Evolutionary conservation across 2,797 vertebrate species (phyloP).

Genomic region (Ctenosaura bakeri): DNA sequence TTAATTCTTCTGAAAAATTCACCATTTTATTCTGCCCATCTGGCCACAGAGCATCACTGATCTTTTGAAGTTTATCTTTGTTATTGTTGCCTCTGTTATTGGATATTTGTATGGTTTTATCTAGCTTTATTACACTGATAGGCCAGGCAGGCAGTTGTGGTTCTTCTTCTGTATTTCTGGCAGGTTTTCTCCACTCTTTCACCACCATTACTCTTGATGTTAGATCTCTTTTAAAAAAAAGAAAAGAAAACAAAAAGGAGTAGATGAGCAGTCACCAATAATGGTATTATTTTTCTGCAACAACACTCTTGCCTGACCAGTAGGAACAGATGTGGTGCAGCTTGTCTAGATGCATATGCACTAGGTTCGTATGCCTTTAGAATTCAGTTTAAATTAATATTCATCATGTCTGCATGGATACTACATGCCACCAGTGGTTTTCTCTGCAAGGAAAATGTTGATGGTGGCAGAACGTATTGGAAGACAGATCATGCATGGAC

Average conservation of each 20-base stretch:
- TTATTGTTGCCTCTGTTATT: neutral
- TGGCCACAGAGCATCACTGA: neutral
- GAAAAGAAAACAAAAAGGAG: too few relatives aligned
- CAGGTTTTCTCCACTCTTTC: neutral
- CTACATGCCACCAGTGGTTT: too few relatives aligned
- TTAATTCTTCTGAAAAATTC: neutral
- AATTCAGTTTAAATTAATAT: neutral
- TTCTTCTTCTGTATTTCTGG: neutral
- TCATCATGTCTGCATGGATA: too few relatives aligned
- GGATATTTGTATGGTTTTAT: neutral
- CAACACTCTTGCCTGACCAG: neutral
- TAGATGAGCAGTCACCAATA: too few relatives aligned
- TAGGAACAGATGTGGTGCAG: neutral
- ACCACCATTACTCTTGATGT: neutral
- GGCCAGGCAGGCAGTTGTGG: neutral
- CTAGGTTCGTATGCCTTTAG: too few relatives aligned
- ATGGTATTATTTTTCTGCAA: neutral
- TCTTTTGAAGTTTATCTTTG: neutral
- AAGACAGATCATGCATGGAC: neutral
- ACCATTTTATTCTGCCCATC: neutral
- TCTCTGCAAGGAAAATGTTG: neutral
- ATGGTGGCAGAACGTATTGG: neutral
- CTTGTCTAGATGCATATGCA: neutral
- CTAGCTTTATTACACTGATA: neutral
- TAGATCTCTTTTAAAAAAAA: neutral